These are phyloP conservation scores for Papilio glaucus DNA, from an alignment of 1,140 invertebrate species.

Conservation along the genomic window DNA sequence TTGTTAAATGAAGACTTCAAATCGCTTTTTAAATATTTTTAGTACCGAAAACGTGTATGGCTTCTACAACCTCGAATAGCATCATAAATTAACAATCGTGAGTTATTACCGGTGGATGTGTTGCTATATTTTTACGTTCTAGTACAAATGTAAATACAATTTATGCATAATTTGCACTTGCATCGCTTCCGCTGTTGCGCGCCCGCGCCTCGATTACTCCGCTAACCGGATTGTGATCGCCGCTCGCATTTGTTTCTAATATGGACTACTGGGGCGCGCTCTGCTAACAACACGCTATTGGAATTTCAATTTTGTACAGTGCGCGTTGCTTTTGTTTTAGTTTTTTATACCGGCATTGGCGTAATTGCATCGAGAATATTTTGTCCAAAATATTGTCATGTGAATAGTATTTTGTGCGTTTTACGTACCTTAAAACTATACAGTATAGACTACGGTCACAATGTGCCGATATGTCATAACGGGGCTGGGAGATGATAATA, in stretches of 20 bases:
- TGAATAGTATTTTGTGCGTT: not conserved
- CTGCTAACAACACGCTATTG: conserved; percentile 16
- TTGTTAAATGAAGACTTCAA: no score
- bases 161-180: conserved; percentile 5
- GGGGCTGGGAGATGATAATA: no score
- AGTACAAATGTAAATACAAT: conserved; percentile 11
- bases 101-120: not conserved
- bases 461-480: no score
- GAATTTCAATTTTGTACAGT: conserved; percentile 18
- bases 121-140: not conserved
- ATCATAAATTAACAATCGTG: not conserved
- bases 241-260: conserved; percentile 17
- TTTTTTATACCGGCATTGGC: conserved; percentile 1
- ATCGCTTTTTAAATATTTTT: no score
- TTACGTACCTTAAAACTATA: no score
- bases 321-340: conserved; percentile 1
- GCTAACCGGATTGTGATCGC: conserved; percentile 9
- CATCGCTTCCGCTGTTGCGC: not conserved
- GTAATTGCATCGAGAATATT: conserved; percentile 23
- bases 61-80: no score
- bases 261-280: conserved; percentile 9
- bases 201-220: not conserved
- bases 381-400: not conserved
- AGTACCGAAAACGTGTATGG: no score
- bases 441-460: no score